Evolutionary conservation across 2,113 vertebrate genomes (phyloP).

Genomic region (Oreochromis spilurus): DNA sequence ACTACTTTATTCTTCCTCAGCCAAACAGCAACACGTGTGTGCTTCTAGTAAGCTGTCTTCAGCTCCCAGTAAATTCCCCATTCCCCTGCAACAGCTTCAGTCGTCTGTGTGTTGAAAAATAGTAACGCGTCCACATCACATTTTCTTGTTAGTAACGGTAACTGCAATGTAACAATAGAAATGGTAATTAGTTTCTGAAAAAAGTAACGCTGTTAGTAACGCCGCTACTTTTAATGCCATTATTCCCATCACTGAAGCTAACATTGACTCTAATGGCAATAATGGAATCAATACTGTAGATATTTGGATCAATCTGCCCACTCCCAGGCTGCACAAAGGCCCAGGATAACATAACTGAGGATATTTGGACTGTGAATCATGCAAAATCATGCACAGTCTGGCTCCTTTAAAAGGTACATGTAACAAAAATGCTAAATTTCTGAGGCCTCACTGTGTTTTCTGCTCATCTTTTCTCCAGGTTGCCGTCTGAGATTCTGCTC

Average conservation of each 20-base stretch:
- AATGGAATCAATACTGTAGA: neutral
- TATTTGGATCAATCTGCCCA: neutral
- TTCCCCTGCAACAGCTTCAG: neutral
- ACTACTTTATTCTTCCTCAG: neutral
- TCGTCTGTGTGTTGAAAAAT: neutral
- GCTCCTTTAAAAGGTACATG: neutral
- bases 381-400: neutral
- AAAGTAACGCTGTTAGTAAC: neutral
- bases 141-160: neutral
- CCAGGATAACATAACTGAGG: neutral
- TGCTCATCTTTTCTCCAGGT: neutral
- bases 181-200: neutral
- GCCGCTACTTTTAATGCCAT: neutral
- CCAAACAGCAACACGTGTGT: neutral
- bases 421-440: neutral
- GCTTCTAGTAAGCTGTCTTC: neutral
- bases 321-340: too few species aligned
- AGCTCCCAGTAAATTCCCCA: neutral
- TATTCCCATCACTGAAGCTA: neutral
- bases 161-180: neutral
- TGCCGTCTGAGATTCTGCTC: slow-evolving; percentile 38
- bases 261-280: neutral
- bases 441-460: too few species aligned
- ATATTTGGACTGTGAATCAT: neutral
- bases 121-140: neutral